A percentile compares a stretch with the other conserved stretches of the same genome.
Conservation (phyloP, 2,797 vertebrate species). For the Mastacembelus armatus region DNA sequence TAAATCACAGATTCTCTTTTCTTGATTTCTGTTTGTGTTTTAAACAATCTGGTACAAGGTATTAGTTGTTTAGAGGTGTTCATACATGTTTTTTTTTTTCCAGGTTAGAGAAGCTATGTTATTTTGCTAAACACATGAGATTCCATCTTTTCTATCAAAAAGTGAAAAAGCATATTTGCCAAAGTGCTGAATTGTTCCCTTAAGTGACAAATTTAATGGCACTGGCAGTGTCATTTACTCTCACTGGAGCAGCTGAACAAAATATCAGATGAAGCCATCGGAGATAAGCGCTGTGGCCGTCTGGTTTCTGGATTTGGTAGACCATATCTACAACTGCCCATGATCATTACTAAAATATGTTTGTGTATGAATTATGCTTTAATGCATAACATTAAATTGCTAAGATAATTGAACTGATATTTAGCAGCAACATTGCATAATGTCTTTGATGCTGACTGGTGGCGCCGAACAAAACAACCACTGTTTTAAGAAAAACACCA, state of each 20-base stretch:
- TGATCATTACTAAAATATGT: slow-evolving; percentile 47
- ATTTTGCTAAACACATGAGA: no score
- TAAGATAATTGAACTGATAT: slow-evolving; percentile 33
- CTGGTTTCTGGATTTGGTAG: slow-evolving; percentile 34
- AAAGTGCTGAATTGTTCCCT: no score
- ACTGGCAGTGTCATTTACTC: no score
- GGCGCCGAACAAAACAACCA: slow-evolving; percentile 49
- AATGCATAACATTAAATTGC: slow-evolving; percentile 30
- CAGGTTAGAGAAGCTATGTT: no score
- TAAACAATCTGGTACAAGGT: no score
- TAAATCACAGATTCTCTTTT: no score
- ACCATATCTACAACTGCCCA: slow-evolving; percentile 17
- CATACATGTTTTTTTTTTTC: no score
- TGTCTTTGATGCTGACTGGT: slow-evolving; percentile 45
- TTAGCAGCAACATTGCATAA: slow-evolving; percentile 3
- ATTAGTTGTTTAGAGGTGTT: no score
- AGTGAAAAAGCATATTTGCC: no score
- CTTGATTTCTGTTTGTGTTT: no score
- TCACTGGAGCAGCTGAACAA: slow-evolving; percentile 13
- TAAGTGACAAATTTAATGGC: no score
- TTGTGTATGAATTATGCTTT: slow-evolving; percentile 34
- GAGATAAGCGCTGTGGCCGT: slow-evolving; percentile 29
- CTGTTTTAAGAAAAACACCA: slow-evolving; percentile 33
- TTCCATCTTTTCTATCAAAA: no score
- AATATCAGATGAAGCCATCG: slow-evolving; percentile 41